Conservation (phyloP, 2,113 vertebrate species). For the Coptodon bakossiorum region DNA sequence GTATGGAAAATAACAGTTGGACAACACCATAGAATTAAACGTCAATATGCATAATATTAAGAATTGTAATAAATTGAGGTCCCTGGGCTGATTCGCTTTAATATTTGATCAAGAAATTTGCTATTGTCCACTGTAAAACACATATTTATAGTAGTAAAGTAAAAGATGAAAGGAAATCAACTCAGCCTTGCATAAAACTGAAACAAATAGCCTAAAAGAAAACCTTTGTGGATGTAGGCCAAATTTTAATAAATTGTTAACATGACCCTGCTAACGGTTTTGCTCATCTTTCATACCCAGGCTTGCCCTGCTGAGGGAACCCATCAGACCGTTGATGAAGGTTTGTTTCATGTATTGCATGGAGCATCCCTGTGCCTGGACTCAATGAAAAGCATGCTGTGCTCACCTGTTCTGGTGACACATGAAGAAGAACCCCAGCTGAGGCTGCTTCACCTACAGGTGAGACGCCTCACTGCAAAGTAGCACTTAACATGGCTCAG, state of each 20-base stretch:
- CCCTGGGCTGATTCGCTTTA: neutral
- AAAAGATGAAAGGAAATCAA: neutral
- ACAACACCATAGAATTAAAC: neutral
- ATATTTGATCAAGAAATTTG: neutral
- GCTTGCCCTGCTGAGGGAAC: constrained; percentile 44
- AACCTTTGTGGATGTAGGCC: neutral
- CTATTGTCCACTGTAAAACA: neutral
- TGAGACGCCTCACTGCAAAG: neutral
- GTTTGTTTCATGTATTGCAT: constrained; percentile 76
- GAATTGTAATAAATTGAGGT: neutral
- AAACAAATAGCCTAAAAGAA: neutral
- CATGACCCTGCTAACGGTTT: neutral
- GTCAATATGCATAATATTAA: neutral
- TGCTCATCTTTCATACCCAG: constrained; percentile 42
- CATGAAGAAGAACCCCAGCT: constrained; percentile 52
- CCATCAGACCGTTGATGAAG: constrained; percentile 67
- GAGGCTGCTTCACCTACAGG: constrained; percentile 64
- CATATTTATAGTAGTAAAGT: neutral
- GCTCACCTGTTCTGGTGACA: constrained; percentile 32
- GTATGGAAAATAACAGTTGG: neutral
- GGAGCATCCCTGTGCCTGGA: constrained; percentile 71
- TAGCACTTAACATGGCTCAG: neutral
- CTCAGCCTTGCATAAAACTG: neutral
- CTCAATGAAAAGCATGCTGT: constrained; percentile 70
- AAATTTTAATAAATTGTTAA: accelerated